Conservation (phyloP, 2,113 vertebrate species). For the Callaeas wilsoni region DNA sequence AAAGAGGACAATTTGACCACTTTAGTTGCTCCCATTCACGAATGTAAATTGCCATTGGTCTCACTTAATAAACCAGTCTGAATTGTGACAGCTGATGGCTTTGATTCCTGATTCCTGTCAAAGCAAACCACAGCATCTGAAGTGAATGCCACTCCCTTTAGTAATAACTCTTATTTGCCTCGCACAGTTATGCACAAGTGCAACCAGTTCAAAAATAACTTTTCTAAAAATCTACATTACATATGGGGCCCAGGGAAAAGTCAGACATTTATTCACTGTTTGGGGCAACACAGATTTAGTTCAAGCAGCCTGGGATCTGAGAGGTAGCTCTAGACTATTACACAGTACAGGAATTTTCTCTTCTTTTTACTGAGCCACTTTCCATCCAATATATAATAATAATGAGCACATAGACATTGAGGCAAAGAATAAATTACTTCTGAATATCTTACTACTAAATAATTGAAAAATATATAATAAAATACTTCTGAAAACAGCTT, state of each 20-base stretch:
- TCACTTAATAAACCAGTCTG: neutral
- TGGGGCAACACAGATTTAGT: neutral
- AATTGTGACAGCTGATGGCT: neutral
- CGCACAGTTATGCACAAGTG: neutral
- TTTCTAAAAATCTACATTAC: neutral
- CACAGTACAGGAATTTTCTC: neutral
- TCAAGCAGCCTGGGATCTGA: neutral
- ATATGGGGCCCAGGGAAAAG: fast-evolving
- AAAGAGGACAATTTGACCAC: neutral
- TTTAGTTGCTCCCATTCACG: neutral
- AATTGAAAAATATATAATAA: neutral
- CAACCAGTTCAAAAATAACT: neutral
- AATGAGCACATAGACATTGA: neutral
- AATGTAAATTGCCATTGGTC: neutral
- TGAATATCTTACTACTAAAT: neutral
- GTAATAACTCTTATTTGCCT: neutral
- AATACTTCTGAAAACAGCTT: neutral
- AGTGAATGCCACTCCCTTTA: neutral
- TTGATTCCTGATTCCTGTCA: neutral
- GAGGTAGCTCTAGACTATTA: neutral
- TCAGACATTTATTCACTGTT: neutral
- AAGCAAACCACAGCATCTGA: neutral
- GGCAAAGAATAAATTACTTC: neutral
- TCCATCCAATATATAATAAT: neutral
- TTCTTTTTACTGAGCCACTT: neutral